phyloP scores from a whole-genome alignment of 2,888 invertebrate genomes.

The Metopia argyrocephala region DNA sequence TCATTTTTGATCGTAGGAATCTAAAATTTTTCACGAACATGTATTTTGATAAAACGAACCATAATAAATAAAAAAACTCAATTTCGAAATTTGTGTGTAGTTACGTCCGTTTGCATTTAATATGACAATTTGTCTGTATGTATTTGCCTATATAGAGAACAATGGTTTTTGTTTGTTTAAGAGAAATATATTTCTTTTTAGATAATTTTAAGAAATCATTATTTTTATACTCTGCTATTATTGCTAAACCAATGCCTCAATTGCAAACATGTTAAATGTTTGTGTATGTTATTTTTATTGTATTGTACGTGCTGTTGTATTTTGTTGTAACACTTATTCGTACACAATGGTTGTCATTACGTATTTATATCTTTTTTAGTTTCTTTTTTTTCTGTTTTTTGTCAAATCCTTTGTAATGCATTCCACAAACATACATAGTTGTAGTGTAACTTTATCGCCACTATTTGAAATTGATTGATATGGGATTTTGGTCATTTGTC shows the following conservation, averaged over 20 bases:
- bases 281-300: neutral
- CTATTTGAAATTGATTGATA: conserved; percentile 71
- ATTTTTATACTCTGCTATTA: neutral
- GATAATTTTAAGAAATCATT: neutral
- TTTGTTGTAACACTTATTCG: neutral
- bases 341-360: neutral
- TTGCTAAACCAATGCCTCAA: neutral
- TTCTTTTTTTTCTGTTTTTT: conserved; percentile 21
- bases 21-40: too few relatives aligned
- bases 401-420: conserved; percentile 37
- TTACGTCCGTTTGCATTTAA: too few relatives aligned
- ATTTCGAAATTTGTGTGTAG: too few relatives aligned
- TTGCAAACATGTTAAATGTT: neutral
- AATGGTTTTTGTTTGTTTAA: too few relatives aligned
- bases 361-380: neutral
- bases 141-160: too few relatives aligned
- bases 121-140: too few relatives aligned
- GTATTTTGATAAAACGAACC: too few relatives aligned
- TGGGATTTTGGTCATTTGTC: conserved; percentile 74
- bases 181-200: too few relatives aligned
- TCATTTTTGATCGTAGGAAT: too few relatives aligned
- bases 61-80: too few relatives aligned
- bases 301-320: neutral
- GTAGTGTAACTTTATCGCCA: conserved; percentile 31
- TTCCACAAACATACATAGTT: neutral